Evolutionary conservation across 2,797 vertebrate genomes (phyloP).

Genomic region (Euthynnus affinis): DNA sequence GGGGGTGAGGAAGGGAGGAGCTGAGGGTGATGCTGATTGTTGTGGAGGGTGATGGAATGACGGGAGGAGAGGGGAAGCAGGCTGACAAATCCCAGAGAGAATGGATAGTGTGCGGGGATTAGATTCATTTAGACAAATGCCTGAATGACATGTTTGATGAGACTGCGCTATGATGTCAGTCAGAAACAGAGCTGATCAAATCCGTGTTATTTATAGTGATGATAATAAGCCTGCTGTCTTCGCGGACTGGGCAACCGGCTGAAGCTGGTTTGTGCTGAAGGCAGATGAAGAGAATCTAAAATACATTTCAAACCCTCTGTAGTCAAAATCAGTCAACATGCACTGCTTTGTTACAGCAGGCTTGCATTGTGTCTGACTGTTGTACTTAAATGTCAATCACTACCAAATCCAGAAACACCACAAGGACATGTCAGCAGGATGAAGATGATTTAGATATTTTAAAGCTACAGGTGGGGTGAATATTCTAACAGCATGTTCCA

Average conservation of each 20-base stretch:
- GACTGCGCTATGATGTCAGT: slow-evolving; percentile 23
- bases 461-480: slow-evolving; percentile 29
- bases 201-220: slow-evolving; percentile 67
- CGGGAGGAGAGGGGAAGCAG: background rate
- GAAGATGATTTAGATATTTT: background rate
- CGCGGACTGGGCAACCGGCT: slow-evolving; percentile 28
- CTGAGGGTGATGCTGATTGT: slow-evolving; percentile 37
- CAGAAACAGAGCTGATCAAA: slow-evolving; percentile 43
- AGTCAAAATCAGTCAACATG: slow-evolving; percentile 11
- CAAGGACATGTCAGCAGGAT: background rate
- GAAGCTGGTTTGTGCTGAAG: slow-evolving; percentile 36
- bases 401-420: background rate
- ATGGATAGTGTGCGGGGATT: background rate
- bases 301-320: slow-evolving; percentile 23
- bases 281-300: slow-evolving; percentile 25
- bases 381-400: background rate
- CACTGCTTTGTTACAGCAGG: slow-evolving; percentile 4
- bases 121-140: background rate
- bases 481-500: background rate
- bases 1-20: slow-evolving; percentile 51
- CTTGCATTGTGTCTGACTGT: slow-evolving; percentile 9
- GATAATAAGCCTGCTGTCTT: slow-evolving; percentile 34
- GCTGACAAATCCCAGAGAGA: slow-evolving; percentile 7
- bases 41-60: slow-evolving; percentile 33
- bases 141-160: background rate